Percentiles rank a stretch among this genome's conserved stretches.
Evolutionary conservation across 1,140 invertebrate genomes (phyloP).

Genomic region (Drosophila biarmipes): DNA sequence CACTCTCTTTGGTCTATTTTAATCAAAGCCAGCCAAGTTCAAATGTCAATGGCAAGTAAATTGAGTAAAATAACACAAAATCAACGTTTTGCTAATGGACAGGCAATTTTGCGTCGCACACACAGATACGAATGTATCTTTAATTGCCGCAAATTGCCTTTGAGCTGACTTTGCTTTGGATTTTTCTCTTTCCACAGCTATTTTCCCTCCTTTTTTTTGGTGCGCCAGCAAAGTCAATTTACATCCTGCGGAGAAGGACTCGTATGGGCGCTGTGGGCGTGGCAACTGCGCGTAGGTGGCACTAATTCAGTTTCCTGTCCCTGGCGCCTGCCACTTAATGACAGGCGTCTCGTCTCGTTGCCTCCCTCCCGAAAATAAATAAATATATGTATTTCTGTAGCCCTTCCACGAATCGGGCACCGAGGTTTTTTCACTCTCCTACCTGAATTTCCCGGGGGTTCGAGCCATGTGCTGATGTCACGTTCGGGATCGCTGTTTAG

Average conservation of each 20-base stretch:
- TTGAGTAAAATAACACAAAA: conserved; percentile 56
- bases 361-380: conserved; percentile 6
- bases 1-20: conserved; percentile 53
- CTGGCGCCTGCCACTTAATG: conserved; percentile 52
- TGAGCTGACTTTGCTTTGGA: conserved; percentile 41
- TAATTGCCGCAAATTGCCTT: conserved; percentile 63
- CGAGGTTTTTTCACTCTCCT: conserved; percentile 10
- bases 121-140: conserved; percentile 55
- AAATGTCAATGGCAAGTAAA: conserved; percentile 82
- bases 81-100: conserved; percentile 61
- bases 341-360: conserved; percentile 29
- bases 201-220: conserved; percentile 1
- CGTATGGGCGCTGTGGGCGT: conserved; percentile 13
- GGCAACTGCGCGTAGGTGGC: conserved; percentile 37
- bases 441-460: conserved; percentile 16
- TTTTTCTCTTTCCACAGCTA: conserved; percentile 16
- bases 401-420: conserved; percentile 46
- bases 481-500: conserved; percentile 19
- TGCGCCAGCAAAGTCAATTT: conserved; percentile 33
- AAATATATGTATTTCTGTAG: conserved; percentile 4
- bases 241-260: conserved; percentile 47
- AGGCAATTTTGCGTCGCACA: conserved; percentile 56
- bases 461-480: conserved; percentile 50
- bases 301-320: conserved; percentile 55
- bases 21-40: conserved; percentile 63